phyloP scores from a whole-genome alignment of 2,113 vertebrate species.

The Epinephelus moara region DNA sequence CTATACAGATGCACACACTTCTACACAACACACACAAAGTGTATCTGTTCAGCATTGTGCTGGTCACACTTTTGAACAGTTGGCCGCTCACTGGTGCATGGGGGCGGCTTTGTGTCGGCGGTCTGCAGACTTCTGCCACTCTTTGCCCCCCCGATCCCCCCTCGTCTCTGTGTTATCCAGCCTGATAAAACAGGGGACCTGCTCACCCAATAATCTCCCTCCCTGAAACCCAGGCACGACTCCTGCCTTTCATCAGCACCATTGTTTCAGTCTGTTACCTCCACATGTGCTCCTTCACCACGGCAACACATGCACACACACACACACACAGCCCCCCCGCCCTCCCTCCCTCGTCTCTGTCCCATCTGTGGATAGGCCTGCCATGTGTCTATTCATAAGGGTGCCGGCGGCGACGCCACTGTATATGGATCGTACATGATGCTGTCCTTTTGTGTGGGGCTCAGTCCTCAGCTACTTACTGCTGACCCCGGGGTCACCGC shows the following conservation, averaged over 20 bases:
- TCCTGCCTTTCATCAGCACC: slow-evolving; percentile 77
- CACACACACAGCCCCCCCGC: background rate
- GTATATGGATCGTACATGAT: slow-evolving; percentile 82
- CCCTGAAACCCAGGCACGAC: slow-evolving; percentile 76
- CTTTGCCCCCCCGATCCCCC: slow-evolving; percentile 31
- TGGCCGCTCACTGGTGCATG: slow-evolving; percentile 77
- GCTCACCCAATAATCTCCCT: slow-evolving; percentile 77
- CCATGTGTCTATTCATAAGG: slow-evolving; percentile 82
- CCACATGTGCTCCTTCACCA: slow-evolving; percentile 80
- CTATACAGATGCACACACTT: slow-evolving; percentile 57
- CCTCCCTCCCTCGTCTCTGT: slow-evolving; percentile 47
- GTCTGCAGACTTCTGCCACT: slow-evolving; percentile 77
- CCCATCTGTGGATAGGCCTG: slow-evolving; percentile 85
- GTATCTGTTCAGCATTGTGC: slow-evolving; percentile 73
- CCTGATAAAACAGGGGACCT: slow-evolving; percentile 70
- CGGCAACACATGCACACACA: slow-evolving; percentile 66
- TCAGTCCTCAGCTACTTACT: slow-evolving; percentile 71
- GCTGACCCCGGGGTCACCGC: slow-evolving; percentile 78
- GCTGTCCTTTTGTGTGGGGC: slow-evolving; percentile 73
- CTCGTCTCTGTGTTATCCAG: slow-evolving; percentile 52
- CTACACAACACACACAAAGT: slow-evolving; percentile 61
- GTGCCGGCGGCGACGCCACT: slow-evolving; percentile 77
- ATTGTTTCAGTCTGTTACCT: slow-evolving; percentile 84
- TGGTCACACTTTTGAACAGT: slow-evolving; percentile 84
- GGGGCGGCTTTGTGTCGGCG: slow-evolving; percentile 76